Percentiles rank a stretch among this genome's conserved stretches.
Evolutionary conservation across 1,140 invertebrate genomes (phyloP).

Genomic region (Drosophila erecta): DNA sequence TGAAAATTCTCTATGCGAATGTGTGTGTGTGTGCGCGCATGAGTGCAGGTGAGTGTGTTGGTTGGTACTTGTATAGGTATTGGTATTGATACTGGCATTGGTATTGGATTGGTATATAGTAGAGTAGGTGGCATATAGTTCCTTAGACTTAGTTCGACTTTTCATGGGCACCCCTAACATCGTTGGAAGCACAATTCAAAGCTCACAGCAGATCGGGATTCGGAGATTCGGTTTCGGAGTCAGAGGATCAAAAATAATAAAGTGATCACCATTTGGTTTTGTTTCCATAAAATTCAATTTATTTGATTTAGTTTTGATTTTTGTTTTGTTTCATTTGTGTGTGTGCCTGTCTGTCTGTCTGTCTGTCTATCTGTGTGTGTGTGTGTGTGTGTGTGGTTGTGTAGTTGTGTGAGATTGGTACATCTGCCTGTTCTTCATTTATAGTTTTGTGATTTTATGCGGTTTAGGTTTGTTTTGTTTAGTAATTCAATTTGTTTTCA

Average conservation of each 20-base stretch:
- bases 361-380: conserved; percentile 16
- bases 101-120: not conserved
- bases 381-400: conserved; percentile 42
- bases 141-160: conserved; percentile 36
- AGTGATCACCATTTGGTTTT: conserved; percentile 71
- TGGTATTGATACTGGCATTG: too few species aligned
- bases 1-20: conserved; percentile 65
- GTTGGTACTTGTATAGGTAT: not conserved
- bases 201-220: conserved; percentile 48
- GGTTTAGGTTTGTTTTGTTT: conserved; percentile 29
- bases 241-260: conserved; percentile 67
- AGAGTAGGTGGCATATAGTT: conserved; percentile 36
- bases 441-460: conserved; percentile 33
- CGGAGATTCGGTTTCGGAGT: conserved; percentile 41
- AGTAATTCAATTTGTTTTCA: conserved; percentile 49
- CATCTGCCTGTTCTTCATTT: conserved; percentile 55
- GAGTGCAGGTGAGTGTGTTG: conserved; percentile 42
- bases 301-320: conserved; percentile 62
- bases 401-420: conserved; percentile 23
- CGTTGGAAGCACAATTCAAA: conserved; percentile 84
- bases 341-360: conserved; percentile 17
- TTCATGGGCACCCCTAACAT: conserved; percentile 67
- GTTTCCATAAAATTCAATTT: conserved; percentile 76
- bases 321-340: conserved; percentile 28
- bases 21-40: conserved; percentile 29